Base-by-base conservation (phyloP, 35 echinoderm and acorn worm species). In the Lytechinus variegatus region DNA sequence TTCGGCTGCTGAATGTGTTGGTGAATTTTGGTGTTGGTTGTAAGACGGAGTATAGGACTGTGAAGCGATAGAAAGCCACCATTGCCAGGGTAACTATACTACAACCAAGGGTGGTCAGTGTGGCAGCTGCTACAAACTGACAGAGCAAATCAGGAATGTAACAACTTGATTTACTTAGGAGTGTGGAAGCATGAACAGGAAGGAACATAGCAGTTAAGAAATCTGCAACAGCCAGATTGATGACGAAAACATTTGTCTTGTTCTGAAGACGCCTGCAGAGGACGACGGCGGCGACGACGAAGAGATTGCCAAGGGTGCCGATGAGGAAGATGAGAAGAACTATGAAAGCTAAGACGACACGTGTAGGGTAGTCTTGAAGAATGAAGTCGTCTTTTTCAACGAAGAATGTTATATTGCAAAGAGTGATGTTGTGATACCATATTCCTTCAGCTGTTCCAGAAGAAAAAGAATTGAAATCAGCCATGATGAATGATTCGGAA, bases 191-290 rank as follows among this genome's bases (percentile, higher is more conserved):
- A 55, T 95, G 93, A 94, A 86, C 96, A 0, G 97, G 97, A 9
- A 97, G 91, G 54, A 91, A 94, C 13, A 96, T 66, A 9, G 95
- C 91, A 9, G 95, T 95, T 55, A 96, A 52, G 4, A 96, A 95
- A 61, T 97, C 97, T 0, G 95, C 95, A 52, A 97, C 72, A 6
- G 95, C 93, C 91, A 97, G 86, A 28, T 97, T 97, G 27, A 97
- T 94, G 21, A 97, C 97, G 28, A 96, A 97, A 56, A 96, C 96
- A 91, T 97, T 97, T 54, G 97, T 97, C 27, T 95, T 91, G 53
- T 95, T 96, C 87, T 96, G 95, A 51, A 97, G 94, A 94, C 96
- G 96, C 61, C 91, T 96, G 1, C 94, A 97, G 52, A 97, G 54
- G 52, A 96, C 61, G 10, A 97, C 97, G 33, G 95, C 95, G 54